Evolutionary conservation across 2,797 vertebrate genomes (phyloP).

Genomic region (Chrosomus eos): DNA sequence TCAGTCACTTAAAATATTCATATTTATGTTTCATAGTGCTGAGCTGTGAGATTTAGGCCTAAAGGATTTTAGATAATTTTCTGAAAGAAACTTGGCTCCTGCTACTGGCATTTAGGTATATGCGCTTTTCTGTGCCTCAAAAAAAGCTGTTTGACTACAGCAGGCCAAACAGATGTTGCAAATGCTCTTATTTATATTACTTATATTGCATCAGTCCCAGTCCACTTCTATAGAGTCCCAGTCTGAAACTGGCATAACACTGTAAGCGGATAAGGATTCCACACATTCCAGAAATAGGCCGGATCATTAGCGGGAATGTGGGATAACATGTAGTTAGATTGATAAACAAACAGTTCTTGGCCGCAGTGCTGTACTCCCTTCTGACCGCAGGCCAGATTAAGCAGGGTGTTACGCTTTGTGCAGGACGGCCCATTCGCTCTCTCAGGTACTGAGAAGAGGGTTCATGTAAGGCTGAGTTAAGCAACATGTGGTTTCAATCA

Average conservation of each 20-base stretch:
- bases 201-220: conserved; percentile 20
- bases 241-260: neutral
- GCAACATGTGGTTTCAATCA: conserved; percentile 75
- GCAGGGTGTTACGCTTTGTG: conserved; percentile 9
- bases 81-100: neutral
- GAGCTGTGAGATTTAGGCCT: neutral
- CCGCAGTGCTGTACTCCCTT: conserved; percentile 38
- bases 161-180: conserved; percentile 26
- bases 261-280: conserved; percentile 68
- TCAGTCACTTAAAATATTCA: neutral
- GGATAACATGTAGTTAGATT: conserved; percentile 55
- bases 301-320: conserved; percentile 69
- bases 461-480: conserved; percentile 58
- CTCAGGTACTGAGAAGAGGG: conserved; percentile 60
- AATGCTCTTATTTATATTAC: conserved; percentile 10
- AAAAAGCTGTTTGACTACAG: neutral
- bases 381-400: conserved; percentile 26
- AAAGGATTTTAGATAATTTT: neutral
- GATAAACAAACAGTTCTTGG: conserved; percentile 66
- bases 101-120: neutral
- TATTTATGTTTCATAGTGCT: conserved; percentile 1
- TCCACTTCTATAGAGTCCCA: conserved; percentile 19
- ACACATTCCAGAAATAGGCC: conserved; percentile 71
- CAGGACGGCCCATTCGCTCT: conserved; percentile 43
- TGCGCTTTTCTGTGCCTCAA: neutral